Base-by-base conservation (phyloP, 1,140 invertebrate species). In the Linepithema humile region DNA sequence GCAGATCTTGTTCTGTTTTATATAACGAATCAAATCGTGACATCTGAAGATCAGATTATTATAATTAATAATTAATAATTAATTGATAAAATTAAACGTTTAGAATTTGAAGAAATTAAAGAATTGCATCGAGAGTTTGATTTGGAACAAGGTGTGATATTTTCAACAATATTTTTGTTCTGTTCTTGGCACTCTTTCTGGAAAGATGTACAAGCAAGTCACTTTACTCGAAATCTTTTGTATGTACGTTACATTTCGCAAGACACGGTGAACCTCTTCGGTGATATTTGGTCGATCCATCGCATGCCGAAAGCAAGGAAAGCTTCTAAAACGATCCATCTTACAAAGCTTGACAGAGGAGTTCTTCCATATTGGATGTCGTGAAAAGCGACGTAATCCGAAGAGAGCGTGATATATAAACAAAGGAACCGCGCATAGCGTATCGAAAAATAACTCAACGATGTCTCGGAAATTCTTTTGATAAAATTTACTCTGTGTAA, bases 301-400 rank as follows among this genome's bases (percentile, higher is more conserved):
- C 53, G 45, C 32, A 43, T 26, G 9, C 23, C 62, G 64, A 73
- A 62, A 87, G 67, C 57, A 70, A 57, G 26, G 45, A 35, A 26
- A 57, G 48, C 77, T 80, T 53, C 65, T 48, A 23, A 53, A 43
- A 40, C 80, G 72, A 87, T 86, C 50, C 80, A 64, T 87, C 80
- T 86, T 86, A 43, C 29, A 29, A 82, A 82, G 78, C 38, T 67
- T 75, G 85, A 87, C 84, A 57, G 85, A 83, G 38, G 55, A 65
- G 48, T 83, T 75, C 74, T 83, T 38, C 64, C 15, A 69, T 55
- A 55, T 48, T 80, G 40, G 35, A 78, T 69, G 48, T 80, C 29
- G 12, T 32, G 77, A 60, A 43, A 85, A 72, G 67, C 26, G 23
- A 80, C 59, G 40, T 29, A 38, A 74, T 17, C 32, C 26, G 69